Conservation (phyloP, 2,113 vertebrate genomes). For the Nerophis lumbriciformis region DNA sequence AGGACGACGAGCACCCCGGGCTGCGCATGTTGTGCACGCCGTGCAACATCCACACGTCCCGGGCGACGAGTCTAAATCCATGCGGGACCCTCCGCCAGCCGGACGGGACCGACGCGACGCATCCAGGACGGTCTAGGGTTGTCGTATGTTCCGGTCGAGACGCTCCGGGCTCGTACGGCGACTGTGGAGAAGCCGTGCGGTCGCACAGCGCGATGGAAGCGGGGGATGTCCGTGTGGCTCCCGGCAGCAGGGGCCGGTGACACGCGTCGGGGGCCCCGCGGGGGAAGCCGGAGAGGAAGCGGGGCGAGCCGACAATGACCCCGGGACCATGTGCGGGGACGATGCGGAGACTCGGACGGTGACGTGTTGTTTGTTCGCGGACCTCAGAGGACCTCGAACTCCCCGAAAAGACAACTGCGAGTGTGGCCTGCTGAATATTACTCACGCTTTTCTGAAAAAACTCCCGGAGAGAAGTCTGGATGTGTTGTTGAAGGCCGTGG, state of each 20-base stretch:
- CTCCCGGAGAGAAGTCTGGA: conserved; percentile 87
- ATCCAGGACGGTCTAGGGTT: conserved; percentile 68
- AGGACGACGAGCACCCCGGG: conserved; percentile 51
- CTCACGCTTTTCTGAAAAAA: conserved; percentile 83
- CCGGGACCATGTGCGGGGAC: conserved; percentile 62
- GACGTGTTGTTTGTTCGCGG: conserved; percentile 83
- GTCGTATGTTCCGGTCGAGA: conserved; percentile 97
- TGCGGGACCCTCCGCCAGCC: conserved; percentile 60
- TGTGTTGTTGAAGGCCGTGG: conserved; percentile 84
- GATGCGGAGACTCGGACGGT: conserved; percentile 75
- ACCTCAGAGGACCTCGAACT: conserved; percentile 49
- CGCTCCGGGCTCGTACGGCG: conserved; percentile 94
- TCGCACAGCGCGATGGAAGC: conserved; percentile 76
- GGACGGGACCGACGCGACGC: conserved; percentile 64
- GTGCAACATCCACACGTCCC: conserved; percentile 54
- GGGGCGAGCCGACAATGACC: conserved; percentile 56
- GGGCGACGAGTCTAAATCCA: conserved; percentile 59
- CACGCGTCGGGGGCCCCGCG: conserved; percentile 44
- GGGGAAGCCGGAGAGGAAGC: conserved; percentile 54
- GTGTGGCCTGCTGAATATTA: conserved; percentile 75
- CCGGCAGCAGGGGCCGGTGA: conserved; percentile 64
- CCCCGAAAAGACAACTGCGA: conserved; percentile 57
- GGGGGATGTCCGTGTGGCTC: conserved; percentile 53
- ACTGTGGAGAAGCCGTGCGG: conserved; percentile 94
- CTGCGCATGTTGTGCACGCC: conserved; percentile 65